phyloP scores from a whole-genome alignment of 2,113 vertebrate genomes.

The Neoarius graeffei region DNA sequence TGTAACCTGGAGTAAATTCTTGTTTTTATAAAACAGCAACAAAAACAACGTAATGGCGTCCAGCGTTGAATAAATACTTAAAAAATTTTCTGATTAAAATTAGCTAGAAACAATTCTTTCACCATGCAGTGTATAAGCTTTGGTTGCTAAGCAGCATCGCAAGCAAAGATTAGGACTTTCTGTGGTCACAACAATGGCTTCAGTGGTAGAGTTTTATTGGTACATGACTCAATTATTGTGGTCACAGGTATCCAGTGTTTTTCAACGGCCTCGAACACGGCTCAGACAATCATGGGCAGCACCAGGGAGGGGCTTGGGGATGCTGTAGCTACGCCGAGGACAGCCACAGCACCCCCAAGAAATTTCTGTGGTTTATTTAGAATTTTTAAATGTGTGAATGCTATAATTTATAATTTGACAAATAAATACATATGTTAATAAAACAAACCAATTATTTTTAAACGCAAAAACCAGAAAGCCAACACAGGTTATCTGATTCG shows the following conservation, averaged over 20 bases:
- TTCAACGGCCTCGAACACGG: background rate
- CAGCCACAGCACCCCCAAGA: too few relatives aligned
- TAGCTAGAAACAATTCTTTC: background rate
- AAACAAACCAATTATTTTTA: too few relatives aligned
- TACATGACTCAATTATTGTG: background rate
- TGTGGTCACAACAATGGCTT: background rate
- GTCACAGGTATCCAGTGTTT: background rate
- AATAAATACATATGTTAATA: too few relatives aligned
- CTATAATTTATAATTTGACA: too few relatives aligned
- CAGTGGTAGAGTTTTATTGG: background rate
- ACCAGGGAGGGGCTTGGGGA: too few relatives aligned
- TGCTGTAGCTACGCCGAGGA: too few relatives aligned
- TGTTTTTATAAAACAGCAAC: background rate
- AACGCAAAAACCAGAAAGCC: too few relatives aligned
- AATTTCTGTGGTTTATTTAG: too few relatives aligned
- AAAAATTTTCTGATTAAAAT: background rate
- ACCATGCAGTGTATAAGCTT: background rate
- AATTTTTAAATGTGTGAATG: too few relatives aligned
- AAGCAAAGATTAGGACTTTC: background rate
- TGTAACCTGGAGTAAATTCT: background rate
- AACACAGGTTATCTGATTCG: too few relatives aligned
- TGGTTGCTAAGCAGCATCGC: background rate
- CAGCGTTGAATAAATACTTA: background rate
- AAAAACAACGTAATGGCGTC: background rate
- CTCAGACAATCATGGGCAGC: background rate